A percentile compares a stretch with the other conserved stretches of the same genome.
phyloP scores from a whole-genome alignment of 2,888 invertebrate species.

The Platycheirus albimanus region DNA sequence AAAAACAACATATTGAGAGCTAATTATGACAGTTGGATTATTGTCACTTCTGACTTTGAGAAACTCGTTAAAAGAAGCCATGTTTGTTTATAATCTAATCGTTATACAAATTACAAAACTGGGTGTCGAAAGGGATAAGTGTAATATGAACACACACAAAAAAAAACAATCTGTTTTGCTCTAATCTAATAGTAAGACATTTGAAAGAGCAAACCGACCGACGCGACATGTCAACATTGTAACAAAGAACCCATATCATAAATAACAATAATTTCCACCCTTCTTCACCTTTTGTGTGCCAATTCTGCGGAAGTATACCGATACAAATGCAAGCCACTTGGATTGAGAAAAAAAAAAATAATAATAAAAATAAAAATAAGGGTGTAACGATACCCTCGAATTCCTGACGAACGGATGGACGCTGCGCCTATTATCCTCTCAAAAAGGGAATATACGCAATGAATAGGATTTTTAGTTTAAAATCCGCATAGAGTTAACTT shows the following conservation, averaged over 20 bases:
- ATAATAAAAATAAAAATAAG: constrained; percentile 60
- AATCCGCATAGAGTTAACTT: constrained; percentile 40
- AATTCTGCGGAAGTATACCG: constrained; percentile 69
- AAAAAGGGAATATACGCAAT: constrained; percentile 48
- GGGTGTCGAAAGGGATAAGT: constrained; percentile 59
- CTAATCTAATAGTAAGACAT: constrained; percentile 66
- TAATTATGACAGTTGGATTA: neutral
- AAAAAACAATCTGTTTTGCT: constrained; percentile 42
- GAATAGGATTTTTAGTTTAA: constrained; percentile 63
- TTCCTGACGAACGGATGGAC: constrained; percentile 49
- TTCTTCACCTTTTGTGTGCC: constrained; percentile 79
- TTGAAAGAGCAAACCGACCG: constrained; percentile 52
- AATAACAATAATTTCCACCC: constrained; percentile 83
- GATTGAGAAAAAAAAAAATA: constrained; percentile 30
- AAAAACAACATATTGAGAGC: neutral
- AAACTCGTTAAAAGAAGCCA: constrained; percentile 10
- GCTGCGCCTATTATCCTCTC: constrained; percentile 72
- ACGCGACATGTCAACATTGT: constrained; percentile 56
- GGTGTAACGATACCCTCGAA: constrained; percentile 72
- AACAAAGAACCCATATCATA: constrained; percentile 79
- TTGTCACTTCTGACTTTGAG: neutral
- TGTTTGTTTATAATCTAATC: constrained; percentile 11
- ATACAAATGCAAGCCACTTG: constrained; percentile 66
- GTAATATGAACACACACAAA: constrained; percentile 23
- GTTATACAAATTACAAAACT: constrained; percentile 52